Evolutionary conservation across 2,797 vertebrate species (phyloP).

Genomic region (Bryconaethiops microstoma): DNA sequence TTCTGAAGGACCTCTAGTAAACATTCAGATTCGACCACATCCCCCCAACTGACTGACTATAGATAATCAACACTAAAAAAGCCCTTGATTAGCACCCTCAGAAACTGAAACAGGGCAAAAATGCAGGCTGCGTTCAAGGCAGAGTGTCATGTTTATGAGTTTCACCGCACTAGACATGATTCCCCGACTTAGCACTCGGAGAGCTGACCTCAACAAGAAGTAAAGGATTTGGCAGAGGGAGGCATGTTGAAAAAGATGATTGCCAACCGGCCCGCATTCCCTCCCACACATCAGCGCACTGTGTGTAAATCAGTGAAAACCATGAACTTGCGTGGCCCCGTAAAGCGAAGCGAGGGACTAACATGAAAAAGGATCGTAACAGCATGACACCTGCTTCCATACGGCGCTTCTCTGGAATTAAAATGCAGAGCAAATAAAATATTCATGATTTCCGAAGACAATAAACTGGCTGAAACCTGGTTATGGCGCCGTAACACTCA

Average conservation of each 20-base stretch:
- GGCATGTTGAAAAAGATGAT: background rate
- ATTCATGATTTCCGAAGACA: conserved; percentile 18
- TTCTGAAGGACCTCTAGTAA: conserved; percentile 7
- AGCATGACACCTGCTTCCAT: background rate
- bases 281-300: conserved; percentile 25
- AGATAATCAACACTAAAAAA: background rate
- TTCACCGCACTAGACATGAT: conserved; percentile 9
- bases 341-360: conserved; percentile 9
- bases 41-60: background rate
- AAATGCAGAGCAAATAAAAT: conserved; percentile 3
- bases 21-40: conserved; percentile 1
- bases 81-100: conserved; percentile 9
- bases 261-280: conserved; percentile 1
- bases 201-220: conserved; percentile 16
- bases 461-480: conserved; percentile 1
- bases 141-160: conserved; percentile 4
- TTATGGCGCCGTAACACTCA: background rate
- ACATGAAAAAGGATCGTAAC: conserved; percentile 6
- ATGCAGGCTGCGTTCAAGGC: background rate
- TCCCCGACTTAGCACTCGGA: conserved; percentile 4
- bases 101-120: conserved; percentile 15
- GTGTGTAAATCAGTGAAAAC: conserved; percentile 31
- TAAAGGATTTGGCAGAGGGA: conserved; percentile 14
- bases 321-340: conserved; percentile 9
- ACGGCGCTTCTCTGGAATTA: conserved; percentile 6